A percentile compares a stretch with the other conserved stretches of the same genome.
Conservation (phyloP, 1,140 invertebrate genomes). For the Calycopis cecrops region DNA sequence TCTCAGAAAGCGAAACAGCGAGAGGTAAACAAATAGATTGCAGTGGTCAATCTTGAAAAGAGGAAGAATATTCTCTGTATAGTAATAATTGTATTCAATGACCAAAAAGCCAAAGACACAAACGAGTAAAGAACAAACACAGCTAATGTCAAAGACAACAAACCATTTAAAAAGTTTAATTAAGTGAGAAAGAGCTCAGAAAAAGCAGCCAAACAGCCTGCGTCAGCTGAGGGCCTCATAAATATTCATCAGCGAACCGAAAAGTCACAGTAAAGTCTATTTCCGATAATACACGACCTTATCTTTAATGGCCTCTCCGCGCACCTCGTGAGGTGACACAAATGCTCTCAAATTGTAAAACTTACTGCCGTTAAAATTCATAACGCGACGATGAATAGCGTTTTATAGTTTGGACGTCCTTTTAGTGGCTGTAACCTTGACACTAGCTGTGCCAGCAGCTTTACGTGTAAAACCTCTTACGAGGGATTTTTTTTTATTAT, state of each 20-base stretch:
- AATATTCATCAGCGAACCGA: conserved; percentile 66
- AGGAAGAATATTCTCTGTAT: too few species aligned
- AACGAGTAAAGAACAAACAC: too few species aligned
- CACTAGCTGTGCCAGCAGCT: too few species aligned
- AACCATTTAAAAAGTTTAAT: neutral
- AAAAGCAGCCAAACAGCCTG: neutral
- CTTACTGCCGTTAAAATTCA: conserved; percentile 1
- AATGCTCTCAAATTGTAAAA: conserved; percentile 1
- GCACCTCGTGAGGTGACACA: neutral
- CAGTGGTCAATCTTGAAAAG: too few species aligned
- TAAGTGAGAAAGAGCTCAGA: neutral
- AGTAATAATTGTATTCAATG: too few species aligned
- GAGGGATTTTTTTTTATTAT: too few species aligned
- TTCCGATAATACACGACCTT: conserved; percentile 64
- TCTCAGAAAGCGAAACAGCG: too few species aligned
- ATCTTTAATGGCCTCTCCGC: neutral
- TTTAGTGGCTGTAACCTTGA: too few species aligned
- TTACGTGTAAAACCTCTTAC: too few species aligned
- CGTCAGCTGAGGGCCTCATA: conserved; percentile 47
- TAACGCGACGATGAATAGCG: neutral
- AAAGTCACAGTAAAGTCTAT: conserved; percentile 68
- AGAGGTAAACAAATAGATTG: too few species aligned
- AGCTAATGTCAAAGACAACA: too few species aligned
- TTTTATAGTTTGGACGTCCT: neutral
- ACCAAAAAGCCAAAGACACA: too few species aligned